Evolutionary conservation across 2,113 vertebrate genomes (phyloP).

Genomic region (Urocolius indicus): DNA sequence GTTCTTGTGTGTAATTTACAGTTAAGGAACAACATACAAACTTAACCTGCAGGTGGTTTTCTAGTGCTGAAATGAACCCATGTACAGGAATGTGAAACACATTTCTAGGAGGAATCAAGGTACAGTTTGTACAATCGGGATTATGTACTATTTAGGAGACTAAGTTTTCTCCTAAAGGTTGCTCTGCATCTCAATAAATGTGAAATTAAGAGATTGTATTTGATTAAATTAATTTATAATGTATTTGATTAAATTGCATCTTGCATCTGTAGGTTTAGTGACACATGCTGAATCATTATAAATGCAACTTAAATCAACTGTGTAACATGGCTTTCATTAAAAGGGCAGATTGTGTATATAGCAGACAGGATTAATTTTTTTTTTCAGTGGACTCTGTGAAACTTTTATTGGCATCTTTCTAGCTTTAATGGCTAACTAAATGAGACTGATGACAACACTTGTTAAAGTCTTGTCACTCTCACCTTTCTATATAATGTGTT

Average conservation of each 20-base stretch:
- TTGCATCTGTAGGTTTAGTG: not conserved
- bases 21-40: not conserved
- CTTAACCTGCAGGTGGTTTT: not conserved
- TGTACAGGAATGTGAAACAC: not conserved
- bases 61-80: not conserved
- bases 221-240: not conserved
- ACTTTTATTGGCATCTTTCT: constrained; percentile 1
- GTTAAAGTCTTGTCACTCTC: constrained; percentile 20
- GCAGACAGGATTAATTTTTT: not conserved
- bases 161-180: not conserved
- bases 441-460: constrained; percentile 1
- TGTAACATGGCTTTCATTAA: constrained; percentile 7
- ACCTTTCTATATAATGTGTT: constrained; percentile 17
- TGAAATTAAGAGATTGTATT: not conserved
- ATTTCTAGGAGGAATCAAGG: not conserved
- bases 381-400: not conserved
- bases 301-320: not conserved
- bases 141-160: not conserved
- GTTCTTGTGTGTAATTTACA: not conserved
- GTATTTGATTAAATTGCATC: not conserved
- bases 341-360: not conserved
- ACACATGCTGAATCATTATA: not conserved
- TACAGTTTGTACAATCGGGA: not conserved
- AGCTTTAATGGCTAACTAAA: not conserved
- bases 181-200: not conserved